Conservation (phyloP, 2,113 vertebrate genomes). For the Damaliscus lunatus region DNA sequence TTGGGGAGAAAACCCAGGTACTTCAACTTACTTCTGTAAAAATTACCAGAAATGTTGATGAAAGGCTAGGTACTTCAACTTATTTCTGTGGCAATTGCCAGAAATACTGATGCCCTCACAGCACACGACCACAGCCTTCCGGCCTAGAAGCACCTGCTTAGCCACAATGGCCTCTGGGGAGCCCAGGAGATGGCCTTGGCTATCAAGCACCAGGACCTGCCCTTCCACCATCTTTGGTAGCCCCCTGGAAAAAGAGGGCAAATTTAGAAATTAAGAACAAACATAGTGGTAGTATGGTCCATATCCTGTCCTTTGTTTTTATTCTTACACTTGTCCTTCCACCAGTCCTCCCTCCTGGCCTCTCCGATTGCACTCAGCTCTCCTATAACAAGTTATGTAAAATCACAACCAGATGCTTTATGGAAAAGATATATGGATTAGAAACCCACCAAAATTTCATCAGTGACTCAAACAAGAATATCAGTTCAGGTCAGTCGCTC, state of each 20-base stretch:
- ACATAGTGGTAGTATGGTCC: not conserved
- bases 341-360: not conserved
- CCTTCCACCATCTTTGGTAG: not conserved
- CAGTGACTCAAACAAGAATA: not conserved
- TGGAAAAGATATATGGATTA: not conserved
- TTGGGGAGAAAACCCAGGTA: not conserved
- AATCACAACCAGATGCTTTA: not conserved
- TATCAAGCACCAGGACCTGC: not conserved
- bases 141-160: not conserved
- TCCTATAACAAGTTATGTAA: not conserved
- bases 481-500: too few species aligned
- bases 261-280: constrained; percentile 11
- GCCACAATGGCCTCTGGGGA: not conserved
- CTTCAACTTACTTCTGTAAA: not conserved
- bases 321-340: not conserved
- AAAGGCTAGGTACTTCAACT: not conserved
- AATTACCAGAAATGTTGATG: not conserved
- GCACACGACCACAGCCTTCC: not conserved
- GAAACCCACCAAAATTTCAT: not conserved
- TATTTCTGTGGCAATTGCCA: not conserved
- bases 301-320: not conserved
- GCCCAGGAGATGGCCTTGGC: not conserved
- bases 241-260: not conserved
- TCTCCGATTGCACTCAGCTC: not conserved
- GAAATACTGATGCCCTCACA: not conserved